Conservation (phyloP, 2,113 vertebrate species). For the Elgaria multicarinata region DNA sequence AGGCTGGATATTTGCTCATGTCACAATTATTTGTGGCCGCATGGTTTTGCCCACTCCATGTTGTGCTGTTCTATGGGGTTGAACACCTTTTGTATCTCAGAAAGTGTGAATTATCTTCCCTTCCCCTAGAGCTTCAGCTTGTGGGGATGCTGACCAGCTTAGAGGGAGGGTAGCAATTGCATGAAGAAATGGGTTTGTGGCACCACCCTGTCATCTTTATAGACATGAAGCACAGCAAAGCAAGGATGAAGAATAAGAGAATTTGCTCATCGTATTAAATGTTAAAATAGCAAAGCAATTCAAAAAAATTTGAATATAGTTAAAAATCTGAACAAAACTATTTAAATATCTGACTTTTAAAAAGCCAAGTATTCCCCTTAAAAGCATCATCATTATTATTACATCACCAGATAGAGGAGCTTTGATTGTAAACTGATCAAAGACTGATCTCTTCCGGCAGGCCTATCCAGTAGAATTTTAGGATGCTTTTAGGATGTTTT, state of each 20-base stretch:
- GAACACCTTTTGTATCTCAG: not conserved
- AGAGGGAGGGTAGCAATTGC: not conserved
- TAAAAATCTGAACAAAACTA: not conserved
- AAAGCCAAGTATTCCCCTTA: not conserved
- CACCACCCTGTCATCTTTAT: not conserved
- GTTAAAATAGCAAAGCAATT: not conserved
- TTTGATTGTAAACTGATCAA: not conserved
- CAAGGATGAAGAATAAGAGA: too few relatives aligned
- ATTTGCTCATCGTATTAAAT: not conserved
- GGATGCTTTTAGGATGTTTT: too few relatives aligned
- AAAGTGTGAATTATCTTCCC: too few relatives aligned
- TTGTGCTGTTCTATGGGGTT: not conserved
- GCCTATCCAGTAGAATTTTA: too few relatives aligned
- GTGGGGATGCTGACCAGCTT: not conserved
- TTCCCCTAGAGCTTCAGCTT: not conserved
- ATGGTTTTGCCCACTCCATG: not conserved
- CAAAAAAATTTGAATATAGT: not conserved
- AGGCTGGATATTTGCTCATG: not conserved
- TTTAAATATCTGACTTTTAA: not conserved
- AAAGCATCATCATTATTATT: not conserved
- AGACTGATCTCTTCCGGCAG: too few relatives aligned
- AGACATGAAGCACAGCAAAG: not conserved
- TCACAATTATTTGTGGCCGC: not conserved
- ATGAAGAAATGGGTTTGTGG: not conserved
- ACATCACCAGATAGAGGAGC: fast-evolving